Evolutionary conservation across 2,888 invertebrate species (phyloP), one percentile per base, ranked within the genome.

Genomic region (Drosophila lutescens): DNA sequence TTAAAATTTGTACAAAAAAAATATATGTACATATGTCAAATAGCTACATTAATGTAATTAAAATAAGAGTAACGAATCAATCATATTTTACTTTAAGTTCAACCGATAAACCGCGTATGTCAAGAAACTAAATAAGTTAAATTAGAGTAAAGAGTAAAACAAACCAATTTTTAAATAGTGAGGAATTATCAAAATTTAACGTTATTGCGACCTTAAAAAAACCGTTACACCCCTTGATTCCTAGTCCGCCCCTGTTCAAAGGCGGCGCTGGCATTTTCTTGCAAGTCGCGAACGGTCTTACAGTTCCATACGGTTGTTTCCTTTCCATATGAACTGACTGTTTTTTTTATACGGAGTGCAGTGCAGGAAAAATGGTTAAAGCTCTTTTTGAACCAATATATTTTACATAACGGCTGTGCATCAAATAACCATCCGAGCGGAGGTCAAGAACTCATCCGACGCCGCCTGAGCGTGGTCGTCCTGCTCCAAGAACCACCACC

Each of bases 261-360:
- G 8, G 17, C 38, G 0, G 12, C 26, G 2, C 5, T 17, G 60
- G 12, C 2, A 40, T 32, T 47, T 47, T 4, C 12, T 5, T 10
- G 4, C 1, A 17, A 10, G 4, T 17, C 4, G 12, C 13, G 12
- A 34, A 9, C 40, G 62, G 66, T 34, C 65, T 47, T 65, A 63
- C 47, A 12, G 20, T 26, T n/a, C 7, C 34, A 15, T 44, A 32
- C 51, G 65, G 3, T 30, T 65, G 58, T 58, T 58, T 58, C 58
- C 58, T 58, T 58, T 58, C 58, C 58, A 58, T 58, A 57, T 58
- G 47, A 47, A 51, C 66, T 44, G 50, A 66, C 51, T 60, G 60
- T 61, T 61, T 65, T 63, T 62, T 63, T 65, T 65, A 30, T 30
- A 43, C 62, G 17, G 23, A 13, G 65, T 63, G 60, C 23, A 51